Evolutionary conservation across 2,888 invertebrate species (phyloP), one percentile per base, ranked within the genome.

Genomic region (Acanthoscelides obtectus): DNA sequence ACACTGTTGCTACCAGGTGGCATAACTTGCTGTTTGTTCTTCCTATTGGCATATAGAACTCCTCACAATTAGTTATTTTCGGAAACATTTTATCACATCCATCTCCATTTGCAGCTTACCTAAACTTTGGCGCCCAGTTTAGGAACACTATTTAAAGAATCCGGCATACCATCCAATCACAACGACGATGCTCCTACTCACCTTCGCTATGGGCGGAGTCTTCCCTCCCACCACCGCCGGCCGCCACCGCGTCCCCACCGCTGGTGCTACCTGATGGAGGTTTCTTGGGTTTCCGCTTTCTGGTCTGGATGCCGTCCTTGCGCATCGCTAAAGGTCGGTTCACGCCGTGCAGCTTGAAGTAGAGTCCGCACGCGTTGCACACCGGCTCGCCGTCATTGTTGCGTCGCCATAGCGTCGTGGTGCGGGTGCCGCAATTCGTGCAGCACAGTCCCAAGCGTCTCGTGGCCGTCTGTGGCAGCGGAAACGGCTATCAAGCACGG

Each of bases 341-440:
- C 72, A 97, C 95, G 74, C 95, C 95, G 86, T 98, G 98, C 76
- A 98, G 89, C 86, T 98, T 98, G 87, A 93, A 98, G 88, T 98
- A 98, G 69, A 98, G 90, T 0, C 98, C 98, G 85, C 98, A 98
- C 19, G 98, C 98, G 88, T 99, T 98, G 88, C 99, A 99, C 66
- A 99, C 99, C 0, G 99, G 98, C 86, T 99, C 98, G 68, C 99
- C 99, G 83, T 97, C 96, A 87, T 97, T 94, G 88, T 99, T 99
- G 77, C 99, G 91, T 72, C 99, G 90, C 99, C 99, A 99, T 70
- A 99, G 89, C 22, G 99, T 99, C 67, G 99, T 99, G 80, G 95
- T 96, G 73, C 95, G 91, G n/a, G 99, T 99, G 73, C 96, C 94
- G 86, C 98, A 99, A 88, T 99, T 99, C 76, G 97, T 96, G 87